Conservation (phyloP, 2,888 invertebrate genomes). For the Halictus quadricinctus region DNA sequence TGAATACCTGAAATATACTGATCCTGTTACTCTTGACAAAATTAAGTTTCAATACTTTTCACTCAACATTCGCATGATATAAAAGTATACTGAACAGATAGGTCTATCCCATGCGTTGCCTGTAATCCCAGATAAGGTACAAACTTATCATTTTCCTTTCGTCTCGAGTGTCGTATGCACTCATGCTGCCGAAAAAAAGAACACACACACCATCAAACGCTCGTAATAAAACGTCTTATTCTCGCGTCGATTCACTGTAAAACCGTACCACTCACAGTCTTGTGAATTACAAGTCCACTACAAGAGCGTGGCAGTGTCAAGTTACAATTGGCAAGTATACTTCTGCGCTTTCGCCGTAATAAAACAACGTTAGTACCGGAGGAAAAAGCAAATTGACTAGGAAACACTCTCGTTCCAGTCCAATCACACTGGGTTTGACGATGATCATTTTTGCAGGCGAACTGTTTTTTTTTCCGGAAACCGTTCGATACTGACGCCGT, state of each 20-base stretch:
- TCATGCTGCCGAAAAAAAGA: constrained; percentile 13
- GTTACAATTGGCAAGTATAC: constrained; percentile 68
- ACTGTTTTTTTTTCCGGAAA: background rate
- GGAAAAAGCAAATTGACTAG: constrained; percentile 61
- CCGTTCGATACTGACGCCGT: constrained; percentile 53
- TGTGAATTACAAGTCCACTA: constrained; percentile 49
- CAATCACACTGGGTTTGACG: constrained; percentile 45
- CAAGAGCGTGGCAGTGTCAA: constrained; percentile 55
- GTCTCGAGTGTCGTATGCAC: constrained; percentile 29
- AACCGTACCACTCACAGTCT: constrained; percentile 54
- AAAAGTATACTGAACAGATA: background rate
- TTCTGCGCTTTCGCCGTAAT: constrained; percentile 44
- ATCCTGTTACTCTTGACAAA: background rate
- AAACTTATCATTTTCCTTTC: constrained; percentile 27
- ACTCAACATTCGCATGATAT: background rate
- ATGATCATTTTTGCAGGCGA: constrained; percentile 27
- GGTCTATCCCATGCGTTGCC: background rate
- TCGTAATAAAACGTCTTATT: constrained; percentile 30
- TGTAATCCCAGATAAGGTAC: constrained; percentile 23
- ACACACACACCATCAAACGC: constrained; percentile 32
- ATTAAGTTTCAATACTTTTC: background rate
- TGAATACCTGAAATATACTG: background rate
- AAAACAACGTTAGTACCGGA: constrained; percentile 68
- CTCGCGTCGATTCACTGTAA: constrained; percentile 47
- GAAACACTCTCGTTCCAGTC: constrained; percentile 47